These are phyloP conservation scores for Pseudolaguvia tuberculata DNA, from an alignment of 2,113 vertebrate genomes.

Conservation along the genomic window DNA sequence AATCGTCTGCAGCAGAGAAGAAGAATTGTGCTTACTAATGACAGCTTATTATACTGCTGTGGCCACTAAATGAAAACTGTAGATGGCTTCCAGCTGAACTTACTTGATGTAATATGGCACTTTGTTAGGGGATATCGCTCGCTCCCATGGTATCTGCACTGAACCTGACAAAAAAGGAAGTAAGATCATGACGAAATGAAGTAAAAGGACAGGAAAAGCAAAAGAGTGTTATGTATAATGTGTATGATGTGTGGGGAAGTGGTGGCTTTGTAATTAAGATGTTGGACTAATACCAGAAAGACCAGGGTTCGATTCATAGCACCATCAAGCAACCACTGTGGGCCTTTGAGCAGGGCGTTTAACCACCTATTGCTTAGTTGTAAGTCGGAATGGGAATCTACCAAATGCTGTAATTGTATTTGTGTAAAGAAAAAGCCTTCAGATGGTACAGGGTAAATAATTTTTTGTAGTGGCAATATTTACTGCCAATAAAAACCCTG, in stretches of 20 bases:
- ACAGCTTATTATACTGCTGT: background rate
- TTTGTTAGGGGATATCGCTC: slow-evolving; percentile 97
- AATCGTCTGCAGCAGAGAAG: slow-evolving; percentile 22
- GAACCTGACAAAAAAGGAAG: slow-evolving; percentile 73
- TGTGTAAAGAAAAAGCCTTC: slow-evolving; percentile 6
- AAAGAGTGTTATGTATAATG: too few species aligned
- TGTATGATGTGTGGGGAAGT: too few species aligned
- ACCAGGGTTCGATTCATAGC: too few species aligned
- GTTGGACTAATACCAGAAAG: too few species aligned
- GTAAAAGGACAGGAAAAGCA: slow-evolving; percentile 33
- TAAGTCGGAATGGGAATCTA: too few species aligned
- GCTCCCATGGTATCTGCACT: slow-evolving; percentile 96
- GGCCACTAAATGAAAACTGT: background rate
- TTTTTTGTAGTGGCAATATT: too few species aligned
- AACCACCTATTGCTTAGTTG: too few species aligned
- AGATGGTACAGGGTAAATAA: slow-evolving; percentile 42
- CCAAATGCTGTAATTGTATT: too few species aligned
- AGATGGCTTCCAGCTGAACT: slow-evolving; percentile 59
- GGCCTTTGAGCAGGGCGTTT: too few species aligned
- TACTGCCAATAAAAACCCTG: background rate
- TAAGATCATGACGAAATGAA: background rate
- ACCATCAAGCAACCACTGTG: too few species aligned
- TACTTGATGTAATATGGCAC: slow-evolving; percentile 99
- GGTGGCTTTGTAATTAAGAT: too few species aligned
- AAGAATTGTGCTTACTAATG: slow-evolving; percentile 27